Percentiles rank a stretch among this genome's conserved stretches.
Conservation (phyloP, 2,797 vertebrate genomes). For the Gallinago solitaria region DNA sequence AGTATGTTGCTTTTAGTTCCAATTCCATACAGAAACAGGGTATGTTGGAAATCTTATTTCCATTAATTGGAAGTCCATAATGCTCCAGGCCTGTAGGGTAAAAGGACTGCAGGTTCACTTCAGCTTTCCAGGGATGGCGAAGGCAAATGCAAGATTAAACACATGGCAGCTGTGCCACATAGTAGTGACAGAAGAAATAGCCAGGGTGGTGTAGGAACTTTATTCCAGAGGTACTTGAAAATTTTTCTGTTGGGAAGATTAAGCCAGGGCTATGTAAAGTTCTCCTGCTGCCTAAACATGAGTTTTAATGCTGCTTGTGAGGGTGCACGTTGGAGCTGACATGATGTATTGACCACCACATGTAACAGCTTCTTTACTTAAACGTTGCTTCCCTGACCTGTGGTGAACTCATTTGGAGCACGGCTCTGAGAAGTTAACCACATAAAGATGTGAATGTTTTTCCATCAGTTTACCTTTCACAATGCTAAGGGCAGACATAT, state of each 20-base stretch:
- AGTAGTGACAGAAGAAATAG: neutral
- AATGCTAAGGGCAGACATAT: neutral
- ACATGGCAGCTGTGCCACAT: neutral
- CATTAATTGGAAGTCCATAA: neutral
- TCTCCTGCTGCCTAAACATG: neutral
- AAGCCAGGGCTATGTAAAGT: neutral
- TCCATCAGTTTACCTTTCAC: neutral
- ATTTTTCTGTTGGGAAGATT: neutral
- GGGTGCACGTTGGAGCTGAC: neutral
- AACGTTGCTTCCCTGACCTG: neutral
- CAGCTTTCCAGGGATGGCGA: neutral
- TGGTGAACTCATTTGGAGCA: neutral
- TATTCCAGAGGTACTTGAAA: neutral
- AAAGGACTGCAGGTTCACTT: neutral
- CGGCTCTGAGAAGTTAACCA: neutral
- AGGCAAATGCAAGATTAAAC: neutral
- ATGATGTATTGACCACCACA: neutral
- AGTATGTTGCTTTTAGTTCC: neutral
- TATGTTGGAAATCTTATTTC: neutral
- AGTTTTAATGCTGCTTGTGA: neutral
- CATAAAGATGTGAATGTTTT: neutral
- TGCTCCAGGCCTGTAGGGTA: neutral
- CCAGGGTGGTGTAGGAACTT: neutral
- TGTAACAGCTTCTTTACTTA: neutral
- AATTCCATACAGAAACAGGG: neutral